A percentile compares a stretch with the other conserved stretches of the same genome.
phyloP scores from a whole-genome alignment of 2,797 vertebrate genomes.

The Poecilia velifera region DNA sequence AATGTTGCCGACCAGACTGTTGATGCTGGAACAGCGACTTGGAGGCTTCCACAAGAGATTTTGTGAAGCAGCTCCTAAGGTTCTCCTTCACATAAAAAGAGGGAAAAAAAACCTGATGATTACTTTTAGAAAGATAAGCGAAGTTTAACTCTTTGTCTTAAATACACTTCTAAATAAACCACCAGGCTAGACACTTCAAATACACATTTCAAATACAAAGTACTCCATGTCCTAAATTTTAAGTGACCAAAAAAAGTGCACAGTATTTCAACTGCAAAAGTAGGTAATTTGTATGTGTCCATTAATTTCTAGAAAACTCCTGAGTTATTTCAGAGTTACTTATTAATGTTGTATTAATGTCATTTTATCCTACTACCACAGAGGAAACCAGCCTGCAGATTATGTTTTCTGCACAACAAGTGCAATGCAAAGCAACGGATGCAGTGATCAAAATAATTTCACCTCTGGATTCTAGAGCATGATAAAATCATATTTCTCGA shows the following conservation, averaged over 20 bases:
- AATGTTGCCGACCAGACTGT: conserved; percentile 90
- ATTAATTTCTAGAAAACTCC: background rate
- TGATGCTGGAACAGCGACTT: conserved; percentile 95
- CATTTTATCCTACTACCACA: background rate
- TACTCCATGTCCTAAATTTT: background rate
- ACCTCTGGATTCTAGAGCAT: background rate
- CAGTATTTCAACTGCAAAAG: background rate
- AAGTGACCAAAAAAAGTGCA: background rate
- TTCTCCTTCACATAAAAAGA: conserved; percentile 80
- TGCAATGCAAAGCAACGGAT: background rate
- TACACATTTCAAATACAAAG: background rate
- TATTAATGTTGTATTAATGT: background rate
- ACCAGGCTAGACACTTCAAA: background rate
- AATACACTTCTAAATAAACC: background rate
- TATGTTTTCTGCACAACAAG: background rate
- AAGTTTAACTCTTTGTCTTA: background rate
- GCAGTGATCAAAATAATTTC: background rate
- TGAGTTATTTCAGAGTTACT: background rate
- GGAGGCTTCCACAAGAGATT: conserved; percentile 89
- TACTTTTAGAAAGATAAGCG: background rate
- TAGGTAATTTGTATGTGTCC: background rate
- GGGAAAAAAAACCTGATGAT: conserved; percentile 2
- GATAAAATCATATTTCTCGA: background rate
- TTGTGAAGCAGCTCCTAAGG: conserved; percentile 80
- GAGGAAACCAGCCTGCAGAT: background rate